phyloP scores from a whole-genome alignment of 2,797 vertebrate genomes.

The Lagorchestes hirsutus region DNA sequence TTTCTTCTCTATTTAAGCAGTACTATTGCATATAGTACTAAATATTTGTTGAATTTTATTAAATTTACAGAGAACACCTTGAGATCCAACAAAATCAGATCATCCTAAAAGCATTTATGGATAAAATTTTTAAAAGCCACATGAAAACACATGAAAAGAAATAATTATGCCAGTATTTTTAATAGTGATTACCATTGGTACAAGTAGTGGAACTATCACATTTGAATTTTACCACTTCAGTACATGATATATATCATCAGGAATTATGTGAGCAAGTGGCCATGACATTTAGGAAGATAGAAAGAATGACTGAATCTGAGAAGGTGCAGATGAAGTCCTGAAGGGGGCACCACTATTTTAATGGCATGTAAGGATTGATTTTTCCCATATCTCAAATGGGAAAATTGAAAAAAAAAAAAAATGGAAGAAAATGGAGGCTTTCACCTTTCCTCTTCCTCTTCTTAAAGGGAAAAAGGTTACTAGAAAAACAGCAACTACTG shows the following conservation, averaged over 20 bases:
- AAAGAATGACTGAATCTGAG: background rate
- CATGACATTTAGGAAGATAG: background rate
- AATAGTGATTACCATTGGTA: background rate
- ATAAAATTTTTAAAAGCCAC: background rate
- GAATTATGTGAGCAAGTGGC: background rate
- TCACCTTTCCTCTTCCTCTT: background rate
- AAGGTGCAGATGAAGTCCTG: background rate
- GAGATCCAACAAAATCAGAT: background rate
- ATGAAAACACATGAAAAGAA: background rate
- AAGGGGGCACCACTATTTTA: background rate
- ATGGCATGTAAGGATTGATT: background rate
- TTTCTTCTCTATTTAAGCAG: background rate
- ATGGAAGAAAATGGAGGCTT: background rate
- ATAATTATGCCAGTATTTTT: background rate
- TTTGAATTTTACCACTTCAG: background rate
- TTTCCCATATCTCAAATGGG: background rate
- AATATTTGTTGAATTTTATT: background rate
- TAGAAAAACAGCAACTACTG: background rate
- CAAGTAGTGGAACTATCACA: background rate
- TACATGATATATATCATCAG: background rate
- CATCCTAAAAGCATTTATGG: too few relatives aligned
- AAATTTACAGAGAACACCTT: background rate
- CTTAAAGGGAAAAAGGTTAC: background rate
- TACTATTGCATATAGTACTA: background rate
- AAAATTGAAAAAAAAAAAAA: background rate